phyloP scores from a whole-genome alignment of 2,113 vertebrate genomes.

The Siphamia tubifer region DNA sequence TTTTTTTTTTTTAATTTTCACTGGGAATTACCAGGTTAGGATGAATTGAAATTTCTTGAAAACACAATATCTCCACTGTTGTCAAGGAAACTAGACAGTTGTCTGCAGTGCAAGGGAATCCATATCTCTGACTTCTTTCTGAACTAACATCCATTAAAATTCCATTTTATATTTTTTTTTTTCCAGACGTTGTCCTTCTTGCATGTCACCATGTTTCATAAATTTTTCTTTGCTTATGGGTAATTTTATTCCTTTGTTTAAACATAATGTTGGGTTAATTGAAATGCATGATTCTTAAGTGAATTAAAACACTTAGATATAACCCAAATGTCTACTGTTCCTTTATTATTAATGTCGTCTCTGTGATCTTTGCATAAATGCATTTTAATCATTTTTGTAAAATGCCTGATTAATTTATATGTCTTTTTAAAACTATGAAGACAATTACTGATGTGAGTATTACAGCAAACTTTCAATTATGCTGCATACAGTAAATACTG shows the following conservation, averaged over 20 bases:
- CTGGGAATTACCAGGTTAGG: conserved; percentile 12
- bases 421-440: neutral
- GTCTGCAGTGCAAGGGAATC: conserved; percentile 61
- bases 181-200: conserved; percentile 68
- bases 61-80: conserved; percentile 30
- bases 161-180: conserved; percentile 59
- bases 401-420: conserved; percentile 7
- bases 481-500: neutral
- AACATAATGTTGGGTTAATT: conserved; percentile 52
- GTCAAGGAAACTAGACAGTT: conserved; percentile 61
- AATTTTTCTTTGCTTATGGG: conserved; percentile 52
- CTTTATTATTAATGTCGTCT: conserved; percentile 32
- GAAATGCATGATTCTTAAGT: conserved; percentile 68
- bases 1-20: conserved; percentile 18
- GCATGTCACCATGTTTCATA: conserved; percentile 77
- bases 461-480: conserved; percentile 20
- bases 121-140: conserved; percentile 55
- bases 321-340: conserved; percentile 36
- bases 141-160: conserved; percentile 80
- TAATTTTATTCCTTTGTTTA: conserved; percentile 48
- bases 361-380: conserved; percentile 78
- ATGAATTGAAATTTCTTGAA: conserved; percentile 30
- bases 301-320: conserved; percentile 48
- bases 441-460: neutral
- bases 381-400: neutral